These are phyloP conservation scores for Pygocentrus nattereri DNA, from an alignment of 2,797 vertebrate genomes.

Conservation along the genomic window DNA sequence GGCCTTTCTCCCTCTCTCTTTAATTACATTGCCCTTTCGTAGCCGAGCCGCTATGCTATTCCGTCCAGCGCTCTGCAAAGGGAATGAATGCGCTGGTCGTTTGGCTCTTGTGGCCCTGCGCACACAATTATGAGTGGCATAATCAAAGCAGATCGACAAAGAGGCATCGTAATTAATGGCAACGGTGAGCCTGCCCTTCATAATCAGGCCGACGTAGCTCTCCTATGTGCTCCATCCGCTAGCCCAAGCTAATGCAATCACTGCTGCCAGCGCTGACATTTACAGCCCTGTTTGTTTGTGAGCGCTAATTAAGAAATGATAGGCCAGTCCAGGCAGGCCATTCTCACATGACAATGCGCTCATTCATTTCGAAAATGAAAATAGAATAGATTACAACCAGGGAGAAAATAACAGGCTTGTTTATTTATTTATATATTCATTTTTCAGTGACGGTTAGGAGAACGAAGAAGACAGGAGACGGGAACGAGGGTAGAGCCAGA, in stretches of 20 bases:
- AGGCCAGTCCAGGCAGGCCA: constrained; percentile 12
- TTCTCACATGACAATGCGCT: constrained; percentile 27
- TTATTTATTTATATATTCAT: neutral
- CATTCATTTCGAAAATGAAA: constrained; percentile 32
- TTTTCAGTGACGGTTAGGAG: neutral
- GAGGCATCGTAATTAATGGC: constrained; percentile 34
- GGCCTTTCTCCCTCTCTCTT: constrained; percentile 4
- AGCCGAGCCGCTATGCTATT: neutral
- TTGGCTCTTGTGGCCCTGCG: constrained; percentile 13
- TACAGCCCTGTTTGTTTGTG: constrained; percentile 44
- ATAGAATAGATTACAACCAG: constrained; percentile 6
- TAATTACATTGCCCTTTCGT: constrained; percentile 32
- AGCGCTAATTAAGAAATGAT: constrained; percentile 53
- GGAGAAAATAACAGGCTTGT: neutral
- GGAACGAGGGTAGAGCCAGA: too few relatives aligned
- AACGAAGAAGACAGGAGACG: neutral
- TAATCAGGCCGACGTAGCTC: constrained; percentile 26
- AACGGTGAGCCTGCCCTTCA: constrained; percentile 25
- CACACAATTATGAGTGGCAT: constrained; percentile 20
- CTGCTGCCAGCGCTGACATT: constrained; percentile 44
- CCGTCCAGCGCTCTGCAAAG: neutral
- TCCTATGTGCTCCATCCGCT: neutral
- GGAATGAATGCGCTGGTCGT: constrained; percentile 11
- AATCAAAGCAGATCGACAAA: constrained; percentile 45
- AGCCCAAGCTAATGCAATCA: constrained; percentile 39